These are phyloP conservation scores for Bellardia pandia DNA, from an alignment of 2,888 invertebrate species.

Conservation along the genomic window DNA sequence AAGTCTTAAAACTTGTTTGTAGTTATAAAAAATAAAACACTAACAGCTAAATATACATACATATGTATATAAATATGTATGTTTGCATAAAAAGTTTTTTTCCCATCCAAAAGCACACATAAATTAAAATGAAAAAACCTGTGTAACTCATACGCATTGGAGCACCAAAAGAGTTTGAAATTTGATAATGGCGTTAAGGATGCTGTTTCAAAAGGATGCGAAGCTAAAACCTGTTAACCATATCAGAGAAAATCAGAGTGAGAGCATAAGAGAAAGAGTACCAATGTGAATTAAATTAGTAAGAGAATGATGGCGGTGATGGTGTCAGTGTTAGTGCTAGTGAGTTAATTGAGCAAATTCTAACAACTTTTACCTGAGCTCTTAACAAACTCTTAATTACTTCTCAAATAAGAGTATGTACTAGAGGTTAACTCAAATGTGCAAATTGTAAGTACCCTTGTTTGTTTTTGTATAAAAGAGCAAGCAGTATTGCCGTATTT, in stretches of 20 bases:
- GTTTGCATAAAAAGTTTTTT: not conserved
- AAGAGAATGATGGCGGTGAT: not conserved
- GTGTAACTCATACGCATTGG: conserved; percentile 67
- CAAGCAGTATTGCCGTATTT: conserved; percentile 16
- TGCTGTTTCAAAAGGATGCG: conserved; percentile 23
- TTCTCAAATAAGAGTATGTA: conserved; percentile 62
- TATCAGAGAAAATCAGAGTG: not conserved
- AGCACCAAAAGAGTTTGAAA: conserved; percentile 64
- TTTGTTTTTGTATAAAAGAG: conserved; percentile 16
- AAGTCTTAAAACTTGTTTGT: conserved; percentile 8
- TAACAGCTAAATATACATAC: not conserved
- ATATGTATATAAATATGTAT: not conserved
- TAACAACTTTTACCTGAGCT: conserved; percentile 42
- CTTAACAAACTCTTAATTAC: conserved; percentile 66
- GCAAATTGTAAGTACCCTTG: not conserved
- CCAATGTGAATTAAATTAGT: not conserved
- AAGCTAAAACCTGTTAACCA: not conserved
- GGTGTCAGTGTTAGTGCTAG: not conserved
- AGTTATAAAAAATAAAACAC: not conserved
- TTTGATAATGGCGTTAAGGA: conserved; percentile 57
- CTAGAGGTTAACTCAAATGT: conserved; percentile 20
- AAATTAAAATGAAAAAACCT: conserved; percentile 19
- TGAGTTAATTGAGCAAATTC: conserved; percentile 59
- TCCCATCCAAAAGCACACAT: conserved; percentile 5
- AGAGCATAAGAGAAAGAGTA: conserved; percentile 27